These are phyloP conservation scores for Turritopsis rubra DNA, from an alignment of 30 jellyfish, hydroid and myxozoan species.

Conservation along the genomic window DNA sequence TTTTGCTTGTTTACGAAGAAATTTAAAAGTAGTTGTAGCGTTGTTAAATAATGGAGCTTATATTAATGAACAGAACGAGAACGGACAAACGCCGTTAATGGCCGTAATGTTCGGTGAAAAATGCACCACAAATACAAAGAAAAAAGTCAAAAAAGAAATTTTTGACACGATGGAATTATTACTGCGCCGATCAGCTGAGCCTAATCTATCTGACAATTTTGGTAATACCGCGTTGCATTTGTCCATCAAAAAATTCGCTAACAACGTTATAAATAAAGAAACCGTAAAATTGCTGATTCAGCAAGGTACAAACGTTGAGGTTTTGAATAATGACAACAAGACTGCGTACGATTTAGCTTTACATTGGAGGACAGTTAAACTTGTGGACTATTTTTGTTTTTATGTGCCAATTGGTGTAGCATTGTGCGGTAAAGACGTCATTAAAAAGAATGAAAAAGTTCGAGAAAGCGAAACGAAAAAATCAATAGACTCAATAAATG, in stretches of 20 bases:
- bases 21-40: background rate
- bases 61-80: background rate
- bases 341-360: constrained; percentile 14
- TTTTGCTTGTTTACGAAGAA: constrained; percentile 3
- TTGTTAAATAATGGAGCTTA: background rate
- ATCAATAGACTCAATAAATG: background rate
- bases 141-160: background rate
- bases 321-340: background rate
- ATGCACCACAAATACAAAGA: background rate
- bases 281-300: constrained; percentile 8
- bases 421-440: background rate
- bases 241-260: background rate
- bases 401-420: background rate
- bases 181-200: background rate
- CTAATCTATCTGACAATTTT: background rate
- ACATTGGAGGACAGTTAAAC: background rate
- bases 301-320: background rate
- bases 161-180: background rate
- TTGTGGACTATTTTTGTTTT: background rate
- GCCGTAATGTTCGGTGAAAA: background rate
- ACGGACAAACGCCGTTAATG: background rate
- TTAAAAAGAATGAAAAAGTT: background rate
- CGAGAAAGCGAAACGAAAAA: background rate
- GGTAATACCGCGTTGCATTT: background rate
- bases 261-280: background rate